Conservation (phyloP, 2,888 invertebrate species). For the Gymnoscelis rufifasciata region DNA sequence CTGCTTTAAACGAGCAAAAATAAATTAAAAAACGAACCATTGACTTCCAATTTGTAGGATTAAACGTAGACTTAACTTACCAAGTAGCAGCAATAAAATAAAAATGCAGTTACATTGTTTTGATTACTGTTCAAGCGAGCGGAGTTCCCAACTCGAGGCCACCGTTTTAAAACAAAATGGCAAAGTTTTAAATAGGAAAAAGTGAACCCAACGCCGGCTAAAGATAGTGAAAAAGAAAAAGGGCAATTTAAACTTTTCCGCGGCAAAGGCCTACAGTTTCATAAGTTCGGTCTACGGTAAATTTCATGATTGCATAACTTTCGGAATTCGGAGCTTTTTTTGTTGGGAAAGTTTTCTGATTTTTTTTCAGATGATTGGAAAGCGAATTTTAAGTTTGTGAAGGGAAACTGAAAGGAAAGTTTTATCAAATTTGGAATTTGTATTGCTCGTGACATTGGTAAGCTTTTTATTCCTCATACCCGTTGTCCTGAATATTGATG, state of each 20-base stretch:
- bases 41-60: too few species aligned
- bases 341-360: background rate
- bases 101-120: slow-evolving; percentile 25
- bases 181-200: slow-evolving; percentile 76
- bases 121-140: slow-evolving; percentile 29
- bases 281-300: slow-evolving; percentile 60
- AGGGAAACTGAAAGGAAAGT: background rate
- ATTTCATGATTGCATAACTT: slow-evolving; percentile 53
- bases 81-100: slow-evolving; percentile 19
- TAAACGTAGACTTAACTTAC: too few species aligned
- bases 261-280: slow-evolving; percentile 51
- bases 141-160: slow-evolving; percentile 35
- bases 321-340: too few species aligned
- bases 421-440: background rate
- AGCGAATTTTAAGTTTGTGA: background rate
- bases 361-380: slow-evolving; percentile 1
- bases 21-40: too few species aligned
- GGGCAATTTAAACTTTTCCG: slow-evolving; percentile 72
- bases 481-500: slow-evolving; percentile 86
- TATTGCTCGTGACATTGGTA: too few species aligned
- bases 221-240: slow-evolving; percentile 73
- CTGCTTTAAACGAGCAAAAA: too few species aligned
- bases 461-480: slow-evolving; percentile 82
- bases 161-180: slow-evolving; percentile 66
- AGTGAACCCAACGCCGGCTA: slow-evolving; percentile 40